Evolutionary conservation across 53 echinoderm and acorn worm species (phyloP), one percentile per base, ranked within the genome.

Genomic region (Luidia sarsii): DNA sequence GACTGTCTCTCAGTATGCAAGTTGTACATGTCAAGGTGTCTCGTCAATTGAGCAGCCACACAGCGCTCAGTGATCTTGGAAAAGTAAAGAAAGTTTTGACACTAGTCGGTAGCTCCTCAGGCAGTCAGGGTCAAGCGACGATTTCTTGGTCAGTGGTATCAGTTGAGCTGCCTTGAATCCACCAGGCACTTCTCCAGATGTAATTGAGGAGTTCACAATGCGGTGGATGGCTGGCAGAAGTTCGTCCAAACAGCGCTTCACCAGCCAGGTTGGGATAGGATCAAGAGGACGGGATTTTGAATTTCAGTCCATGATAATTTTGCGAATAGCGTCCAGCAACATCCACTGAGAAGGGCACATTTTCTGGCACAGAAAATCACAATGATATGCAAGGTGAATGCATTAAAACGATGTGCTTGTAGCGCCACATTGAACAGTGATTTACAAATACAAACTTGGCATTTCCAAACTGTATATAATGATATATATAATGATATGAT

Each of bases 131-230:
- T 80, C 65, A 11, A 87, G 50, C 19, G 39, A 48, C 22, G 45
- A 33, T 27, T 87, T 87, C 49, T 87, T 87, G 6, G 81, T 41
- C 22, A 84, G 33, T 57, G 84, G n/a, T n/a, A n/a, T n/a, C n/a
- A n/a, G n/a, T n/a, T n/a, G n/a, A n/a, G n/a, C n/a, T n/a, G n/a
- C n/a, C n/a, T n/a, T n/a, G n/a, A n/a, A n/a, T n/a, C n/a, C n/a
- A n/a, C n/a, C n/a, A n/a, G n/a, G n/a, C 38, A 89, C 79, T 33
- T 57, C 33, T 34, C 89, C 89, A 35, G 79, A 60, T 22, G 46
- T 28, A 34, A 89, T 43, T 24, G 84, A 89, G 25, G 7, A 25
- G 35, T 89, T 89, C 9, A 89, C 65, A 65, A 89, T 80, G 19
- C 70, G 30, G 38, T 54, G 64, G 22, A 89, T 68, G 36, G 51